These are phyloP conservation scores for Plagiodera versicolora DNA, from an alignment of 2,888 invertebrate genomes.

Conservation along the genomic window DNA sequence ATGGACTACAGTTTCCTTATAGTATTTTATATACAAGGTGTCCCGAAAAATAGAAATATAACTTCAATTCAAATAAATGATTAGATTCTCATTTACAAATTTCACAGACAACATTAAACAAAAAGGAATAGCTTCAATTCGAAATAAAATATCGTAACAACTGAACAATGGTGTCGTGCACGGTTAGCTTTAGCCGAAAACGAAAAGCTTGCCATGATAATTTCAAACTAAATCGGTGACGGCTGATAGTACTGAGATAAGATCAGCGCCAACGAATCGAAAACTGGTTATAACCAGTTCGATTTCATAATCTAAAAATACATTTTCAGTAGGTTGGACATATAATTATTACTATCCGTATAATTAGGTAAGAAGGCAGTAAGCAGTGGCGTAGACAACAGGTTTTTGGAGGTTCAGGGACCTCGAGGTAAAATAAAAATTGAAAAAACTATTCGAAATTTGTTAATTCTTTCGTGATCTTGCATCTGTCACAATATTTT, in stretches of 20 bases:
- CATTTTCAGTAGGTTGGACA: conserved; percentile 13
- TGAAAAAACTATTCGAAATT: too few relatives aligned
- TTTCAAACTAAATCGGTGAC: conserved; percentile 23
- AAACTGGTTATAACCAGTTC: conserved; percentile 35
- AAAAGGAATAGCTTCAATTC: too few relatives aligned
- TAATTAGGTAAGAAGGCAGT: background rate
- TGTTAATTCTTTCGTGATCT: too few relatives aligned
- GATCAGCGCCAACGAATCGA: conserved; percentile 21
- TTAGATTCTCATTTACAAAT: too few relatives aligned
- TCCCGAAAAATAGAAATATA: background rate
- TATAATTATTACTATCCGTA: conserved; percentile 12
- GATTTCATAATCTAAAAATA: conserved; percentile 35
- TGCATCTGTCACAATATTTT: too few relatives aligned
- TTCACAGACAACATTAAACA: too few relatives aligned
- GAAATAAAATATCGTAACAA: too few relatives aligned
- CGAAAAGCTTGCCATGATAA: conserved; percentile 1
- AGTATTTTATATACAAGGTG: background rate
- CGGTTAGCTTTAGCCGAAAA: conserved; percentile 7
- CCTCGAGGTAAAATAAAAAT: too few relatives aligned
- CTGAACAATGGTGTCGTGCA: conserved; percentile 1
- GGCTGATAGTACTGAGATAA: conserved; percentile 7
- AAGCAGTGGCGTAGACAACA: background rate
- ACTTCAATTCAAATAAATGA: too few relatives aligned
- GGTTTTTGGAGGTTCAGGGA: too few relatives aligned
- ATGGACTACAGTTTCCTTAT: background rate